Base-by-base conservation (phyloP, 2,113 vertebrate species). In the Microcebus murinus region DNA sequence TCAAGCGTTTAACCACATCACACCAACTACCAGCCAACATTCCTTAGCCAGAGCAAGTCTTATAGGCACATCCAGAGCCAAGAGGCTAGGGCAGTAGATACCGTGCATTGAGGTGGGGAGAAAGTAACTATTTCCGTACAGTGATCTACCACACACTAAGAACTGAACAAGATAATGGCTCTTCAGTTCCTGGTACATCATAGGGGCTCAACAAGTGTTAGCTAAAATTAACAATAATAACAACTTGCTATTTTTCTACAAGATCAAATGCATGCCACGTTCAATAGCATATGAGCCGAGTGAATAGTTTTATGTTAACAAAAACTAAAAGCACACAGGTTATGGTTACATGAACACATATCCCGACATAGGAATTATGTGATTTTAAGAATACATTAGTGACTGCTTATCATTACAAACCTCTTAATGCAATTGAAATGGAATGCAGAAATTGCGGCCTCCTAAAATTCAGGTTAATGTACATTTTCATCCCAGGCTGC, bases 311-410 rank as follows among this genome's bases (percentile, higher is more conserved):
- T 73, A n/a, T 92, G 67, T 96, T 97, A 97, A 90, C 71, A 90
- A 91, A 70, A 96, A 96, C 57, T 89, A 42, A 95, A 98, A 87
- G 83, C 94, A 97, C 90, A 90, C 90, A 92, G 82, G 91, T 91
- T 83, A 94, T 96, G 95, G 91, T 91, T 95, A 97, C 93, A 39
- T 96, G 70, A 96, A 97, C 97, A 93, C 97, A 55, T 81, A 55
- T 96, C 87, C 92, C 95, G 71, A 94, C 76, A 50, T 36, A 83
- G 86, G 45, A 91, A 83, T 88, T 90, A 59, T 87, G 65, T 97
- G 83, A 97, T 92, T 97, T 87, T 42, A 63, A 95, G 94, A 97
- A 77, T 77, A 93, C 52, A 67, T 95, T 95, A 92, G 36, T 70
- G 84, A 91, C 92, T 97, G n/a, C 94, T 97, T 97, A 85, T 97